A percentile compares a stretch with the other conserved stretches of the same genome.
phyloP scores from a whole-genome alignment of 1,140 invertebrate genomes.

The Danaus melanippus region DNA sequence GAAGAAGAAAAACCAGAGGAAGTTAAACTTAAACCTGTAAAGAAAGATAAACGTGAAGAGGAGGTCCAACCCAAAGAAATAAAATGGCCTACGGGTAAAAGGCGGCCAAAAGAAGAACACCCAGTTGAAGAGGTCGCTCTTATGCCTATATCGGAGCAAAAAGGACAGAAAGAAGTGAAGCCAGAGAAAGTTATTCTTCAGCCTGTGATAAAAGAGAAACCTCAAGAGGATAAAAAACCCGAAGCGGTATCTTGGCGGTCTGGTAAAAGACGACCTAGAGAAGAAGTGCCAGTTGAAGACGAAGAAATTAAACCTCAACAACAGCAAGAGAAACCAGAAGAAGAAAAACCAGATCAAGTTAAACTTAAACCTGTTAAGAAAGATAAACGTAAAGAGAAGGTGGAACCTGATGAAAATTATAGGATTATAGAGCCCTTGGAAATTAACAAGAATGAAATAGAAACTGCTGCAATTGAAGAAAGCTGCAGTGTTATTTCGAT shows the following conservation, averaged over 20 bases:
- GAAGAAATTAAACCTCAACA: conserved; percentile 23
- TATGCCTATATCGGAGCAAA: conserved; percentile 31
- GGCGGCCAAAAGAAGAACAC: conserved; percentile 28
- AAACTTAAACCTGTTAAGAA: conserved; percentile 33
- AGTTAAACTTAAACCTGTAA: conserved; percentile 43
- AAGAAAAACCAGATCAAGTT: conserved; percentile 39
- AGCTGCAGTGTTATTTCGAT: conserved; percentile 13
- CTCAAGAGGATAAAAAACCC: conserved; percentile 11
- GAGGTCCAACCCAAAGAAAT: conserved; percentile 8
- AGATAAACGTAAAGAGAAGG: conserved; percentile 37
- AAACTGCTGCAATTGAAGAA: conserved; percentile 14
- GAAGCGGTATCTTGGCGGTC: conserved; percentile 1
- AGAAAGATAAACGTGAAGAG: conserved; percentile 16
- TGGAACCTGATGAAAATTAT: conserved; percentile 18
- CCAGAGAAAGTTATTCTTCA: too few species aligned
- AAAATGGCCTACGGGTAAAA: conserved; percentile 27
- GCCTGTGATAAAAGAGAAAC: conserved; percentile 17
- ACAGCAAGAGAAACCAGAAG: conserved; percentile 17
- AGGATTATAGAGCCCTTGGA: too few species aligned
- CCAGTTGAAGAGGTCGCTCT: conserved; percentile 29
- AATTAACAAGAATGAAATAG: conserved; percentile 13
- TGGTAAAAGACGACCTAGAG: conserved; percentile 20
- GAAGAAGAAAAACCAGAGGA: too few species aligned
- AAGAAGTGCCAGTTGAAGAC: conserved; percentile 23
- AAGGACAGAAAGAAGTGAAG: conserved; percentile 8